Evolutionary conservation across 2,888 invertebrate genomes (phyloP).

Genomic region (Cataglyphis livida): DNA sequence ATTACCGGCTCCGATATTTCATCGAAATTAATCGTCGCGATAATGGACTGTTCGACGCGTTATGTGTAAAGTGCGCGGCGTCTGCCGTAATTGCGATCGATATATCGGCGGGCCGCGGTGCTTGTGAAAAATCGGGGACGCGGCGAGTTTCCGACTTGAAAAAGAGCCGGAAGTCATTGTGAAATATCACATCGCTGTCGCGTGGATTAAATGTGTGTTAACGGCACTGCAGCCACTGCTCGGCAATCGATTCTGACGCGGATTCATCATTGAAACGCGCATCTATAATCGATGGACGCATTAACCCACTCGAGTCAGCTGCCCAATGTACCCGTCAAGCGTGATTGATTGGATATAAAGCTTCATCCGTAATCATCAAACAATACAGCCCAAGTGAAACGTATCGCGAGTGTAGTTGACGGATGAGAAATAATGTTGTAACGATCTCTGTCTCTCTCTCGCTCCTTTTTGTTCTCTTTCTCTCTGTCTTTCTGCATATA

Average conservation of each 20-base stretch:
- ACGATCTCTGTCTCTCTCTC: background rate
- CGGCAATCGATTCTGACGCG: conserved; percentile 35
- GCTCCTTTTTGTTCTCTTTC: background rate
- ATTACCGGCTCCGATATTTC: conserved; percentile 19
- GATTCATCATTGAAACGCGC: conserved; percentile 54
- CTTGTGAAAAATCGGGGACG: conserved; percentile 50
- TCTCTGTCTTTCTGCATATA: background rate
- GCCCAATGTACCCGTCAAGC: conserved; percentile 52
- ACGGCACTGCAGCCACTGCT: conserved; percentile 7
- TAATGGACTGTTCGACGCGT: conserved; percentile 47
- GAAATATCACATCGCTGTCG: conserved; percentile 38
- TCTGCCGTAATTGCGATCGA: conserved; percentile 51
- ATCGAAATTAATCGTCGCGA: conserved; percentile 42
- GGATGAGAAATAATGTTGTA: conserved; percentile 53
- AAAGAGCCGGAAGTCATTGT: conserved; percentile 51
- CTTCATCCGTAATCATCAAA: conserved; percentile 54
- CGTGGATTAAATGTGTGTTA: conserved; percentile 50
- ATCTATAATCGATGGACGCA: conserved; percentile 56
- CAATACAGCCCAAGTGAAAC: conserved; percentile 50
- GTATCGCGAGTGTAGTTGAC: conserved; percentile 45
- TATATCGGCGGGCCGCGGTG: conserved; percentile 17
- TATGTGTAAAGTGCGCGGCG: conserved; percentile 35
- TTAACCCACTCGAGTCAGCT: conserved; percentile 55
- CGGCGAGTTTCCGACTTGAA: conserved; percentile 32
- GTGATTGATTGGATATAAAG: conserved; percentile 54